These are phyloP conservation scores for Crotalus tigris DNA, from an alignment of 2,113 vertebrate species.

Conservation along the genomic window DNA sequence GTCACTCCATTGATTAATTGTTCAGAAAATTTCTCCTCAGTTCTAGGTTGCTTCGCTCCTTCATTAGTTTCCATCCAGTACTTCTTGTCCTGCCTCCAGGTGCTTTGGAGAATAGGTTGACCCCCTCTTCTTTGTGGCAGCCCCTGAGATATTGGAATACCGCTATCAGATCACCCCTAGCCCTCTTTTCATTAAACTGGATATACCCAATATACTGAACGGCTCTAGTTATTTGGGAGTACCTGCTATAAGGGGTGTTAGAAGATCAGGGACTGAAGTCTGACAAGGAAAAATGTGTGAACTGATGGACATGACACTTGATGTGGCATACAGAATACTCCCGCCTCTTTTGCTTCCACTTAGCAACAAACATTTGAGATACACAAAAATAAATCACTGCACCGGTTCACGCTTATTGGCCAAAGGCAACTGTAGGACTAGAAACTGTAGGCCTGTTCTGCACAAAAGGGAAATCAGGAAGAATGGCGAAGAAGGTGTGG, in stretches of 20 bases:
- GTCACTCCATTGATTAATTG: too few relatives aligned
- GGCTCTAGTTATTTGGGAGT: background rate
- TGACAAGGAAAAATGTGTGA: background rate
- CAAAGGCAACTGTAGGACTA: background rate
- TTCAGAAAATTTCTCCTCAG: too few relatives aligned
- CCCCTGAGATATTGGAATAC: background rate
- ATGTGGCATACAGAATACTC: background rate
- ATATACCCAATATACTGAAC: background rate
- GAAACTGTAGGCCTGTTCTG: background rate
- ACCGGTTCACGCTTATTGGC: background rate
- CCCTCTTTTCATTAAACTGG: background rate
- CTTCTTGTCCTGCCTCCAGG: too few relatives aligned
- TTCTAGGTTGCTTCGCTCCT: too few relatives aligned
- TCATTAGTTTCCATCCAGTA: too few relatives aligned
- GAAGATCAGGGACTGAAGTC: background rate
- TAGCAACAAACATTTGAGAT: background rate
- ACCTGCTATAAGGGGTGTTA: background rate
- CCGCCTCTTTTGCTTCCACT: background rate
- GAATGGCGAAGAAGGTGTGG: background rate
- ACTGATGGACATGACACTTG: background rate
- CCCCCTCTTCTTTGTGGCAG: background rate
- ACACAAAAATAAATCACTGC: background rate
- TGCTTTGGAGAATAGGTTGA: too few relatives aligned
- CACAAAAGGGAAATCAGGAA: background rate
- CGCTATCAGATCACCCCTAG: background rate